Evolutionary conservation across 2,888 invertebrate genomes (phyloP).

Genomic region (Abscondita cerata): DNA sequence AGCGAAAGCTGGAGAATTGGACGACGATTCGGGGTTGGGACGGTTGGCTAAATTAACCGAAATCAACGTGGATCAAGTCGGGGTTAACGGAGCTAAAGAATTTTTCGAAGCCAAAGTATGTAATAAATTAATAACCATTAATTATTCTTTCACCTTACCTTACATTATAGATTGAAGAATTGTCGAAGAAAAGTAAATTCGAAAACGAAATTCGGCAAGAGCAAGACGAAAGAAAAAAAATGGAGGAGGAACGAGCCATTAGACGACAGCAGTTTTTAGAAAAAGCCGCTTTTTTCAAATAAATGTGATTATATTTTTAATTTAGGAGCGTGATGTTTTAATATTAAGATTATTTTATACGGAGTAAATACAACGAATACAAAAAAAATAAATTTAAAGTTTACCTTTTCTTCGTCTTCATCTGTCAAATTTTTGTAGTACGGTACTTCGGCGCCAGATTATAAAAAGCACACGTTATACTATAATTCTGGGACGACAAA

Average conservation of each 20-base stretch:
- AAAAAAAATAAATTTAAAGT: no score
- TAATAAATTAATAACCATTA: slow-evolving; percentile 29
- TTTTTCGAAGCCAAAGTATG: slow-evolving; percentile 93
- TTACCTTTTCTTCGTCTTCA: no score
- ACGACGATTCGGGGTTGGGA: slow-evolving; percentile 84
- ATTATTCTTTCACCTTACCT: no score
- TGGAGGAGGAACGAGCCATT: slow-evolving; percentile 83
- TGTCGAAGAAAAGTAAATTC: slow-evolving; percentile 84
- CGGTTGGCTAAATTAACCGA: slow-evolving; percentile 88
- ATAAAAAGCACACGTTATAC: no score
- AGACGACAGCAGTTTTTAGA: slow-evolving; percentile 86
- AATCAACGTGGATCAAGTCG: slow-evolving; percentile 92
- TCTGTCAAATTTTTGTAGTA: no score
- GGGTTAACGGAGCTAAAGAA: slow-evolving; percentile 92
- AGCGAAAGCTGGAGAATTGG: slow-evolving; percentile 90
- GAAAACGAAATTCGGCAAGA: slow-evolving; percentile 92
- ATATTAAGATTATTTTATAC: no score
- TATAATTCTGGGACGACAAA: no score
- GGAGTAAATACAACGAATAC: no score
- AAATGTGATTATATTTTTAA: slow-evolving; percentile 38
- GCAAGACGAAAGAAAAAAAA: slow-evolving; percentile 84
- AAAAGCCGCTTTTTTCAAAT: slow-evolving; percentile 85
- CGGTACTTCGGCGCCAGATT: no score
- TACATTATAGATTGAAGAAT: slow-evolving; percentile 75
- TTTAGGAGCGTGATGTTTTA: no score